Base-by-base conservation (phyloP, 1,140 invertebrate genomes). In the Drosophila oshimai region DNA sequence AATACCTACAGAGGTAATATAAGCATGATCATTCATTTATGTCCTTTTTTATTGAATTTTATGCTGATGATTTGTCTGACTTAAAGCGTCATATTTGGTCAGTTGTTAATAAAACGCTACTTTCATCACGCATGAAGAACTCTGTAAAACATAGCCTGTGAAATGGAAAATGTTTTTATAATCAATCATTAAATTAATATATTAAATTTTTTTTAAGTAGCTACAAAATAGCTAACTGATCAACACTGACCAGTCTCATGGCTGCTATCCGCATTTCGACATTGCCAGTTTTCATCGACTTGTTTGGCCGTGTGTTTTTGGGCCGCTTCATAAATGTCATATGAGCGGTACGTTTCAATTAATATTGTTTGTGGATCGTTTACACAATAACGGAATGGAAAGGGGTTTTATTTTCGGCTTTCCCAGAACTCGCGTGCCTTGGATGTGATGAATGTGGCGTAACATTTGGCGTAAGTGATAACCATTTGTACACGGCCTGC, bases 271-370 rank as follows among this genome's bases (percentile, higher is more conserved):
- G 13, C 31, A 26, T 20, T 36, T 34, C 20, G 31, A 36, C 36
- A 28, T 36, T 44, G 39, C 6, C 28, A 53, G 34, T 37, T 57
- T 24, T 31, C 17, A n/a, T n/a, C 44, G 39, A 33, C 45, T 70
- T 70, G 42, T 57, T 42, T 15, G 36, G 54, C 29, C 17, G 26
- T 31, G 37, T 45, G 51, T 50, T 51, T 28, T 39, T 41, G 15
- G 62, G 39, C 55, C 54, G 62, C 77, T 88, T 88, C 74, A 88
- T 88, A 83, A 88, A 88, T 84, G 83, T 89, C 84, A 89, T 73
- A 76, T 75, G 60, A 79, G 61, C 74, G 70, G 67, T 84, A 79
- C 61, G 68, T 61, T 84, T 84, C 84, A 88, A 88, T 88, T 88
- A 83, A 88, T 88, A 77, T 77, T 74, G 75, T 74, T 79, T 74